Evolutionary conservation across 2,797 vertebrate species (phyloP), one percentile per base, ranked within the genome.

Genomic region (Peromyscus nudipes): DNA sequence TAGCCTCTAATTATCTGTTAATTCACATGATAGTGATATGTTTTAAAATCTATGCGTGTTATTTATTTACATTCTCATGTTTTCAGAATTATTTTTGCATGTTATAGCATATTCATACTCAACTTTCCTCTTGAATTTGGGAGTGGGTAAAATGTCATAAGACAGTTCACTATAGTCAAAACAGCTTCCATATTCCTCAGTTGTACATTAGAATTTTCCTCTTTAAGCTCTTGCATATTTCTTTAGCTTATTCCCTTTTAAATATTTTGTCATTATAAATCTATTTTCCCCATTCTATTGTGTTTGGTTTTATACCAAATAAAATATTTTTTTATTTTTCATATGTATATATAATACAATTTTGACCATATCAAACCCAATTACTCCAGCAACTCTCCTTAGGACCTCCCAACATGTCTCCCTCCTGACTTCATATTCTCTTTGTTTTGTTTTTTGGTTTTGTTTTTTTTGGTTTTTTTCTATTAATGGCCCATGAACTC

Each of bases 11-110:
- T 40, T 27, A 91, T 31, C 60, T 43, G 1, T 86, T 25, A 65
- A 23, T 67, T 80, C n/a, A 79, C 25, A n/a, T 11, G 16, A 25
- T 60, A 65, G 1, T 73, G 67, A n/a, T 27, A 49, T 79, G 12
- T 80, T 60, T 97, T 76, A 49, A 95, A 88, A 88, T 92, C 43
- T 84, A 21, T 46, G 55, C 34, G 5, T 19, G 29, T 95, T 37
- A 4, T 46, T 29, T 67, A 46, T 37, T 34, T 91, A 76, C 10
- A 13, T 71, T 57, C n/a, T 88, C 13, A 29, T 77, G 57, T 81
- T 91, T 91, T 92, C 27, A 88, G n/a, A 85, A 95, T 76, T 46
- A 83, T 40, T 90, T 92, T 80, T 88, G 52, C 23, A 16, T 76
- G 27, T 76, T 81, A 11, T 71, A 29, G 29, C 3, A 13, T 55